Conservation (phyloP, 2,888 invertebrate species). For the Zeuzera pyrina region DNA sequence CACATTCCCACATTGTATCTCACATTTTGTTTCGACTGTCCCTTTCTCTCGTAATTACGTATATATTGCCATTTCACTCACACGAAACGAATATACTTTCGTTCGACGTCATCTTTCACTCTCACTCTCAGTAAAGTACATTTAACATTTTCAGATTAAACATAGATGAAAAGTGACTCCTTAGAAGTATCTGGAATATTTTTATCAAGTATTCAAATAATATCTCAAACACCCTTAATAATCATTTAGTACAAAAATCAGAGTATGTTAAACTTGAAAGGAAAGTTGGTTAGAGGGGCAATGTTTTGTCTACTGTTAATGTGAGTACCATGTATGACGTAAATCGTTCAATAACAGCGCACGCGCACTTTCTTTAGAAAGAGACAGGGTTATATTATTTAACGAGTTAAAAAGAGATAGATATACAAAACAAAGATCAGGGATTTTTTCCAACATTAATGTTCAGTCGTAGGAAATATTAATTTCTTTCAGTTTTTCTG, state of each 20-base stretch:
- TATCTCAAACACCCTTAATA: too few relatives aligned
- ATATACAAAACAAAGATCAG: slow-evolving; percentile 48
- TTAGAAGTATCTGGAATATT: too few relatives aligned
- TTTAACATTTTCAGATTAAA: slow-evolving; percentile 25
- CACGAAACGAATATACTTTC: slow-evolving; percentile 36
- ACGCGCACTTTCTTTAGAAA: slow-evolving; percentile 60
- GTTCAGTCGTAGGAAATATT: slow-evolving; percentile 47
- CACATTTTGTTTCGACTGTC: slow-evolving; percentile 20
- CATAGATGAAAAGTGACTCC: background rate
- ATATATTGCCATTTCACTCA: slow-evolving; percentile 21
- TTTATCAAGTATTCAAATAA: too few relatives aligned
- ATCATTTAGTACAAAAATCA: too few relatives aligned
- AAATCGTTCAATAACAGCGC: slow-evolving; percentile 38
- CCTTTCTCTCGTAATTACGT: slow-evolving; percentile 21
- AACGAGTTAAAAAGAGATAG: slow-evolving; percentile 28
- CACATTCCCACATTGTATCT: slow-evolving; percentile 55
- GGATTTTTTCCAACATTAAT: slow-evolving; percentile 38
- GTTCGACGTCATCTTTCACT: slow-evolving; percentile 66
- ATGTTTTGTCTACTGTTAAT: background rate
- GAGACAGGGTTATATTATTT: slow-evolving; percentile 25
- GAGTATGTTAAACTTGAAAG: too few relatives aligned
- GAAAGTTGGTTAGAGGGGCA: too few relatives aligned
- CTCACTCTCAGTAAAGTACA: slow-evolving; percentile 59
- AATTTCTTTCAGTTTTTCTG: slow-evolving; percentile 59
- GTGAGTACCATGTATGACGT: slow-evolving; percentile 54